Evolutionary conservation across 2,113 vertebrate genomes (phyloP), one percentile per base, ranked within the genome.

Genomic region (Helogale parvula): DNA sequence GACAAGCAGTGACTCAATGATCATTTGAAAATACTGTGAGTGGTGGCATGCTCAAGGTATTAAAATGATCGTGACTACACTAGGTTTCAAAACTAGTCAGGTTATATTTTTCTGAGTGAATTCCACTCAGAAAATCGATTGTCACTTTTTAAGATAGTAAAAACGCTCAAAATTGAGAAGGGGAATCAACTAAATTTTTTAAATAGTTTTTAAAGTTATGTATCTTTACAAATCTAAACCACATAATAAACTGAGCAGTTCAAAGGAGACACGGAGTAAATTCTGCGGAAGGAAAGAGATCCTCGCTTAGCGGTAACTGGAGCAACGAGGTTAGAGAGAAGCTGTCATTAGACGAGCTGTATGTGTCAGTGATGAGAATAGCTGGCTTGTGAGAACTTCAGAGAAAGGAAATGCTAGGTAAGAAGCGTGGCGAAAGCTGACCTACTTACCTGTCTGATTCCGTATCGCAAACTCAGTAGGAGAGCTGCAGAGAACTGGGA

Each of bases 391-490:
- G 95, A 91, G 95, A 84, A 71, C 38, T 54, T 85, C 71, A 66
- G 31, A 83, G 92, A 47, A 50, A 93, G 76, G 80, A 93, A 88
- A 66, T 2, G 8, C 82, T 86, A 38, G 74, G 69, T 69, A 41
- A 14, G 25, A 63, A 85, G 3, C 83, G 17, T 87, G 82, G 45
- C 71, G 88, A 95, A 71, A 92, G 72, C 95, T 97, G 96, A 97
- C 97, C 96, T 98, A 97, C 94, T 96, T 98, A 93, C 29, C 41
- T 52, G 81, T 82, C 82, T 92, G 93, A 86, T 45, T 92, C 74
- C 29, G 33, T 77, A 27, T 95, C 60, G 86, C 89, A 85, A 84
- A 81, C 50, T n/a, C 65, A 12, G 85, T 1, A 90, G 88, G 66
- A 66, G 45, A 88, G 90, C 92, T 89, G 33, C 60, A 89, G 86